Base-by-base conservation (phyloP, 92 coral and sea anemone species). In the Zoanthus sociatus region DNA sequence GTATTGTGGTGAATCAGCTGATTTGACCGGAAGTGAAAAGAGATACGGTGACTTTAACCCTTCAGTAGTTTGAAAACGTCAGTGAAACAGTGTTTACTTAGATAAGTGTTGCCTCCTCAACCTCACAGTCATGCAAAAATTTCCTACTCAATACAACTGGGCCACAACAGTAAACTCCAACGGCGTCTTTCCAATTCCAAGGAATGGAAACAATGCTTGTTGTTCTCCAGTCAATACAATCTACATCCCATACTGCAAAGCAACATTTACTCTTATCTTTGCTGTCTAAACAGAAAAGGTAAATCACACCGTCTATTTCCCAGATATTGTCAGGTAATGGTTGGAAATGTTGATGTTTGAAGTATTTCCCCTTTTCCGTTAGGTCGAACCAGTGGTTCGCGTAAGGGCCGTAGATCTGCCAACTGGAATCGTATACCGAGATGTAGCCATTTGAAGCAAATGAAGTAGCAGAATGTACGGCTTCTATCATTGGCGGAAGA, bases 131-230 rank as follows among this genome's bases (percentile, higher is more conserved):
- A 46, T 47, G 84, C 17, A 79, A 73, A 79, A 61, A 79, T 50
- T 63, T 63, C 84, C 84, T 79, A 15, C 84, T 79, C 16, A 79
- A 7, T 56, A 63, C 54, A 42, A 79, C 84, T 64, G 84, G 73
- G 8, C 84, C 84, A 45, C 84, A 79, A 48, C 84, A 79, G n/a
- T 44, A 33, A 17, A 79, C 73, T 0, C 84, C 73, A 1, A 9
- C n/a, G 54, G 11, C 73, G 7, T 63, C 73, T n/a, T 14, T 13
- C 84, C 84, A 79, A 3, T 61, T 33, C 72, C 73, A 79, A 1
- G 71, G 84, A 18, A 79, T 64, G 4, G 84, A 63, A 12, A 12
- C 73, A 4, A 47, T 21, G 55, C 73, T 64, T 42, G 84, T 79
- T 45, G 2, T 61, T 73, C 64, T 79, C 84, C 84, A 79, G 17